Percentiles rank a stretch among this genome's conserved stretches.
Conservation (phyloP, 2,888 invertebrate species). For the Myopa testacea region DNA sequence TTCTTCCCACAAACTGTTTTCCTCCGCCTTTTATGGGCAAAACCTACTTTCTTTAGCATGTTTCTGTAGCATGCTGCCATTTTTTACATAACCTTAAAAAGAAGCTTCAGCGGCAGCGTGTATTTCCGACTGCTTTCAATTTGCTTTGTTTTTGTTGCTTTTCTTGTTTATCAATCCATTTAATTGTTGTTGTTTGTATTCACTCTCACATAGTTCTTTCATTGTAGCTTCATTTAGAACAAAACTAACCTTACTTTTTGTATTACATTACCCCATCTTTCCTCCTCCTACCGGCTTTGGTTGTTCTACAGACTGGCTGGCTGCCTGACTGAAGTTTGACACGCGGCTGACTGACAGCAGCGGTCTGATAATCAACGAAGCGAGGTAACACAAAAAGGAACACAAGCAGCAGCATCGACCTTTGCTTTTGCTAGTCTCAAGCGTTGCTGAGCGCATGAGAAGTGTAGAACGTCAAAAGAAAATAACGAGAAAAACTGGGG, state of each 20-base stretch:
- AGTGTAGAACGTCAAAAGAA: no score
- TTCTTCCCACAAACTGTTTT: background rate
- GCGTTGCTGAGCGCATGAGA: no score
- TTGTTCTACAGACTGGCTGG: background rate
- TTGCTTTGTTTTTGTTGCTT: no score
- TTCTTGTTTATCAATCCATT: background rate
- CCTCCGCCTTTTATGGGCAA: background rate
- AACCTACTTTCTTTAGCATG: background rate
- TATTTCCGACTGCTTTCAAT: no score
- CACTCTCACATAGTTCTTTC: background rate
- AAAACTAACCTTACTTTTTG: background rate
- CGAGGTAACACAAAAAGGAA: no score
- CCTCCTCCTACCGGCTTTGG: no score
- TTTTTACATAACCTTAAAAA: constrained; percentile 22
- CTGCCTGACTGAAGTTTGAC: background rate
- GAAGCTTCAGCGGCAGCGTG: no score
- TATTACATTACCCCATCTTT: no score
- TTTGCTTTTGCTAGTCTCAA: no score
- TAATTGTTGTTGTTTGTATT: background rate
- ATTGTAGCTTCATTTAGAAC: background rate
- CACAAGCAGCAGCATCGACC: no score
- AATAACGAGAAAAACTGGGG: background rate
- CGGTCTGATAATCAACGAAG: no score
- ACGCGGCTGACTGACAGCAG: background rate
- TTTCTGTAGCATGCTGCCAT: background rate